Conservation (phyloP, 2,797 vertebrate genomes). For the Anabas testudineus region DNA sequence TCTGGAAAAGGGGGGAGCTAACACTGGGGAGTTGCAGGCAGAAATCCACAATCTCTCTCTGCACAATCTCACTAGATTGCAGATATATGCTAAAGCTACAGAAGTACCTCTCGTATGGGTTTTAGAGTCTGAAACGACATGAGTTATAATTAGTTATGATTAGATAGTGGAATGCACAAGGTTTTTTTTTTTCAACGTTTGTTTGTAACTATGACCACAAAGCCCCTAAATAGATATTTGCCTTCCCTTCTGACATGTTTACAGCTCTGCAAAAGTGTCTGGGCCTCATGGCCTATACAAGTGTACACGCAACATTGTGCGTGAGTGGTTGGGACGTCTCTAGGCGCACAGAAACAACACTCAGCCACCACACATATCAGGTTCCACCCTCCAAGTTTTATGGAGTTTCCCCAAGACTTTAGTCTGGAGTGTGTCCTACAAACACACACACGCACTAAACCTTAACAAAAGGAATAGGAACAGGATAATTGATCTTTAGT, state of each 20-base stretch:
- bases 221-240: conserved; percentile 58
- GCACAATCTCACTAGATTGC: conserved; percentile 5
- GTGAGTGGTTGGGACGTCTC: conserved; percentile 44
- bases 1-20: conserved; percentile 75
- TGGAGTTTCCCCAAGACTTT: conserved; percentile 54
- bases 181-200: too few relatives aligned
- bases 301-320: conserved; percentile 28
- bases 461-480: conserved; percentile 31
- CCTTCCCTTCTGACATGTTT: conserved; percentile 38
- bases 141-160: conserved; percentile 21
- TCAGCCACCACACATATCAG: conserved; percentile 40
- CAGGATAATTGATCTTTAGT: conserved; percentile 59
- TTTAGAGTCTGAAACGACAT: conserved; percentile 1
- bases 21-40: conserved; percentile 24
- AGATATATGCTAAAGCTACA: conserved; percentile 1
- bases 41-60: conserved; percentile 19
- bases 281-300: conserved; percentile 22
- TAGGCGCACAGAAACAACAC: conserved; percentile 49
- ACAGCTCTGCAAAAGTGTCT: conserved; percentile 17
- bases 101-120: background rate
- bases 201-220: conserved; percentile 20
- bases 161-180: conserved; percentile 18
- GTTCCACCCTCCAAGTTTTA: conserved; percentile 61
- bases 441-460: conserved; percentile 28
- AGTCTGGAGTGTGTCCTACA: conserved; percentile 38